Conservation (phyloP, 2,888 invertebrate genomes). For the Esperia sulphurella region DNA sequence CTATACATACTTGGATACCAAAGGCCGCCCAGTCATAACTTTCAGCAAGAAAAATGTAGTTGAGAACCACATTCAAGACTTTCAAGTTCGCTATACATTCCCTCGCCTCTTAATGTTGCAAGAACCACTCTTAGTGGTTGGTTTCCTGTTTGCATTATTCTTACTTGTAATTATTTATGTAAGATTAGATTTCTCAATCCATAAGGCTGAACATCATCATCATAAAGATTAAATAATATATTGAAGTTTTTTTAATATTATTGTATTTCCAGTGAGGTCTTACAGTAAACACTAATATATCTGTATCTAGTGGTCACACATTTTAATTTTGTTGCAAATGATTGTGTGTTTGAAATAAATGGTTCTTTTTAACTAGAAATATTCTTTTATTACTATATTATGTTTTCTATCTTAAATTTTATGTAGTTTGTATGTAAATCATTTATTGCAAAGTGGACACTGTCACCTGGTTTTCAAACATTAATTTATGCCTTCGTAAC, state of each 20-base stretch:
- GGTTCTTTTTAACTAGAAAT: conserved; percentile 15
- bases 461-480: too few species aligned
- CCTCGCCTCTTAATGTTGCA: conserved; percentile 91
- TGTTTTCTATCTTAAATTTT: too few species aligned
- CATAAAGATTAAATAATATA: conserved; percentile 66
- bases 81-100: conserved; percentile 94
- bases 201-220: conserved; percentile 81
- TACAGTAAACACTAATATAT: conserved; percentile 14
- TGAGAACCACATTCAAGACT: conserved; percentile 97
- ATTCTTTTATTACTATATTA: too few species aligned
- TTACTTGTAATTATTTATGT: conserved; percentile 95
- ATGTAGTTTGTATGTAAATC: too few species aligned
- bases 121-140: conserved; percentile 94
- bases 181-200: conserved; percentile 96
- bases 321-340: conserved; percentile 37
- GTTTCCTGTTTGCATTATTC: conserved; percentile 94
- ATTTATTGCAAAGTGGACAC: too few species aligned
- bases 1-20: conserved; percentile 96
- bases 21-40: conserved; percentile 93
- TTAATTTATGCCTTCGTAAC: too few species aligned
- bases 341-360: conserved; percentile 45
- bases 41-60: conserved; percentile 92
- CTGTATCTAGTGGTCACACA: conserved; percentile 43
- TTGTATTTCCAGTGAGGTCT: conserved; percentile 20
- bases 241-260: conserved; percentile 28